Percentiles rank a stretch among this genome's conserved stretches.
Conservation (phyloP, 2,888 invertebrate genomes). For the Andrena chrysosceles region DNA sequence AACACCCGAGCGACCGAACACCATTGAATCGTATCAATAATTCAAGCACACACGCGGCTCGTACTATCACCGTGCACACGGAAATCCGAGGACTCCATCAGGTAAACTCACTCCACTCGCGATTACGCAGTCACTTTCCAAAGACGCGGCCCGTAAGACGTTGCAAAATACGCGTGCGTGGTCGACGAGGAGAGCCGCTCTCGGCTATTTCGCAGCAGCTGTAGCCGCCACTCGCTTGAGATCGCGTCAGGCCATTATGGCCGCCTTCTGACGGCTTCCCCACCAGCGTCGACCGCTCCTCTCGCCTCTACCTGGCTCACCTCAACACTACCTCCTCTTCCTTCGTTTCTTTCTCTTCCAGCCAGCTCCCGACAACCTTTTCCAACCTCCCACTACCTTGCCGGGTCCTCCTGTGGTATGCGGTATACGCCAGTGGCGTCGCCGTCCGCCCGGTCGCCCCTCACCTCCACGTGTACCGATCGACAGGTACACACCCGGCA, state of each 20-base stretch:
- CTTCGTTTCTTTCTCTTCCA: conserved; percentile 50
- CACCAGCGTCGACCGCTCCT: conserved; percentile 38
- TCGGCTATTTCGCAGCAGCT: conserved; percentile 79
- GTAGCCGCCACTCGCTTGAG: conserved; percentile 77
- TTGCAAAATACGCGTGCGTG: conserved; percentile 71
- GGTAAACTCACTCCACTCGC: conserved; percentile 63
- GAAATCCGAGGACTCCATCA: conserved; percentile 56
- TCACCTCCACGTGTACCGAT: conserved; percentile 66
- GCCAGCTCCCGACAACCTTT: conserved; percentile 55
- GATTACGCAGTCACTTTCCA: conserved; percentile 74
- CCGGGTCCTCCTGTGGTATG: conserved; percentile 68
- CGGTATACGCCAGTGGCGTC: conserved; percentile 67
- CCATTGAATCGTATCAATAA: conserved; percentile 13
- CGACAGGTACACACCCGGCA: conserved; percentile 48
- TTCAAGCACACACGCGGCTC: conserved; percentile 15
- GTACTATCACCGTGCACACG: conserved; percentile 30
- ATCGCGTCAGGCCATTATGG: conserved; percentile 81
- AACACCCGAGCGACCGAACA: conserved; percentile 38
- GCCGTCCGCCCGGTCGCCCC: conserved; percentile 51
- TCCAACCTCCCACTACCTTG: conserved; percentile 44
- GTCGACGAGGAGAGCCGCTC: conserved; percentile 63
- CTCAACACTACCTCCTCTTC: conserved; percentile 7
- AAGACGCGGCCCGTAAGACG: conserved; percentile 54
- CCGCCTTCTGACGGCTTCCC: conserved; percentile 73
- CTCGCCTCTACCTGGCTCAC: conserved; percentile 16